Conservation (phyloP, 2,888 invertebrate species). For the Epinotia nisella region DNA sequence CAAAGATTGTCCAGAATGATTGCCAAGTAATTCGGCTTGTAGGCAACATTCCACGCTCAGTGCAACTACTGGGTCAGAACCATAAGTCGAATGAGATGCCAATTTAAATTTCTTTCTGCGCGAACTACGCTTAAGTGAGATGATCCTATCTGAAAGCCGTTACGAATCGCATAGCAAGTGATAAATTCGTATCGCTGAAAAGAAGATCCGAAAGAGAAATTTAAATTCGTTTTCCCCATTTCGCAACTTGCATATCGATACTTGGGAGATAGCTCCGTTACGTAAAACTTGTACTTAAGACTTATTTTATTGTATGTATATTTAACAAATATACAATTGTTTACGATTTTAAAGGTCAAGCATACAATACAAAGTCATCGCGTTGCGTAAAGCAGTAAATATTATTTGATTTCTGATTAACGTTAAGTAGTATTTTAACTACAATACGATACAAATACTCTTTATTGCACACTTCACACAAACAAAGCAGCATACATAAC, state of each 20-base stretch:
- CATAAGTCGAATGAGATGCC: constrained; percentile 38
- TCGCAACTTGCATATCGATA: constrained; percentile 23
- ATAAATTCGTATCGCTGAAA: constrained; percentile 50
- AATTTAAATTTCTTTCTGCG: constrained; percentile 21
- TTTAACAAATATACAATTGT: constrained; percentile 28
- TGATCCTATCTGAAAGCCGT: constrained; percentile 46
- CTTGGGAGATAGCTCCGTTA: constrained; percentile 16
- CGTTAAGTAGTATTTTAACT: constrained; percentile 2
- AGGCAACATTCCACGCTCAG: constrained; percentile 42
- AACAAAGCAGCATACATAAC: too few relatives aligned
- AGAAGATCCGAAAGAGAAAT: constrained; percentile 48
- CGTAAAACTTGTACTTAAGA: constrained; percentile 25
- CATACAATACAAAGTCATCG: constrained; percentile 8
- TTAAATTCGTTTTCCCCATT: constrained; percentile 50
- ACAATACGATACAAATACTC: too few relatives aligned
- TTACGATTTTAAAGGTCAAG: constrained; percentile 13
- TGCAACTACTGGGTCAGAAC: constrained; percentile 35
- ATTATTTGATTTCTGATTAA: constrained; percentile 18
- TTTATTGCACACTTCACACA: too few relatives aligned
- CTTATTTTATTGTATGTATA: constrained; percentile 15
- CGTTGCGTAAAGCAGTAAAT: constrained; percentile 8
- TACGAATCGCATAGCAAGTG: constrained; percentile 46
- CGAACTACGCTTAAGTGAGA: constrained; percentile 30
- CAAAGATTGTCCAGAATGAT: constrained; percentile 43
- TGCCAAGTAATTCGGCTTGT: constrained; percentile 39